Evolutionary conservation across 2,113 vertebrate species (phyloP), one percentile per base, ranked within the genome.

Genomic region (Pelodiscus sinensis): DNA sequence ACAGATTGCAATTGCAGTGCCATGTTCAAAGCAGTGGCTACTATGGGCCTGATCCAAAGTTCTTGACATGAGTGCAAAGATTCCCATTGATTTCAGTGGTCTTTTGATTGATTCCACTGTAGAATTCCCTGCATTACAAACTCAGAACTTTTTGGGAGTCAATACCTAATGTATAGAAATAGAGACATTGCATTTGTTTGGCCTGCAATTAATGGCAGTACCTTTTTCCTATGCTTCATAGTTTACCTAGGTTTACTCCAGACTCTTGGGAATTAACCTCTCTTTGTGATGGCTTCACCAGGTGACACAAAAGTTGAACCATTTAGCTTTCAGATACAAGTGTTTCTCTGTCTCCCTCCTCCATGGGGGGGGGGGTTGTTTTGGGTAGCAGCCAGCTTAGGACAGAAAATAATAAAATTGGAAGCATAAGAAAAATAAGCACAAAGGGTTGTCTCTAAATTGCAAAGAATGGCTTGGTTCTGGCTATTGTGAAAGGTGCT

Each of bases 21-120:
- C 55, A 38, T 21, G 80, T 52, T 13, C 55, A 51, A 55, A 71
- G 31, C 44, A 92, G 22, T 88, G 55, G 77, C 73, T 90, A 2
- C 79, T 54, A 93, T 55, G 93, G 83, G 86, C 19, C 18, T 16
- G 60, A 51, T 65, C 24, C n/a, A 81, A 91, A 92, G 51, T 14
- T 1, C 87, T 89, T 82, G 58, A 85, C 81, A 86, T 3, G 51
- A 87, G 31, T 54, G 24, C 81, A 91, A 62, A 88, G 71, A 35
- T 6, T 88, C 31, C 55, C 1, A 1, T 68, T 81, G 25, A 73
- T 0, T 1, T 75, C 82, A 56, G 2, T n/a, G 65, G 6, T 2
- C 22, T 90, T 90, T 89, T 50, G 89, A 35, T n/a, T 75, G 25
- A 24, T 77, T 88, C 29, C 44, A 44, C 79, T 35, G 52, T 84